Percentiles rank a stretch among this genome's conserved stretches.
Conservation (phyloP, 2,888 invertebrate genomes). For the Pheosia gnoma region DNA sequence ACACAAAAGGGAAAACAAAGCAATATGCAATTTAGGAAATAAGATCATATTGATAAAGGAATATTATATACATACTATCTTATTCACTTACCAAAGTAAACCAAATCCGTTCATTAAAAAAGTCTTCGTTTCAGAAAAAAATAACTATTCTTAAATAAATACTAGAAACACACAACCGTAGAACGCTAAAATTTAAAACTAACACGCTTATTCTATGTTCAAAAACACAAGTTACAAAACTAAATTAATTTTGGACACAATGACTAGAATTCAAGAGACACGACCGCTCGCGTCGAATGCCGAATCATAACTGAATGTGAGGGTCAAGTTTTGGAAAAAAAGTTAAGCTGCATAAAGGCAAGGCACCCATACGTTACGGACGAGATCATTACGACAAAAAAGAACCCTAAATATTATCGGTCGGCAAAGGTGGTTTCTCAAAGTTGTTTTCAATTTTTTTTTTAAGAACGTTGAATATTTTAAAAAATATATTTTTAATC, state of each 20-base stretch:
- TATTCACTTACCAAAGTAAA: constrained; percentile 72
- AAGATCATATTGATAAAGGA: neutral
- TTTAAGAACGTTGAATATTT: neutral
- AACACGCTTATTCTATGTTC: constrained; percentile 47
- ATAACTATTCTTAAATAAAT: constrained; percentile 28
- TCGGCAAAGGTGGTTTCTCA: constrained; percentile 63
- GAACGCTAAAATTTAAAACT: constrained; percentile 51
- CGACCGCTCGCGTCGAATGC: constrained; percentile 77
- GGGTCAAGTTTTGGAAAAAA: constrained; percentile 77
- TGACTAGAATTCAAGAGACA: constrained; percentile 77
- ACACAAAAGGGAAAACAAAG: neutral
- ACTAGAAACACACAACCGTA: constrained; percentile 49
- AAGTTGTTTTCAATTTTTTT: constrained; percentile 44
- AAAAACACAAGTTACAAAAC: constrained; percentile 50
- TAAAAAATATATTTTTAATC: neutral
- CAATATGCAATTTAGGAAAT: neutral
- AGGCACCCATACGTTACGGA: constrained; percentile 79
- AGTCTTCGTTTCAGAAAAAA: constrained; percentile 41
- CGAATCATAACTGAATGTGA: constrained; percentile 76
- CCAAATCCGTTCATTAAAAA: constrained; percentile 81
- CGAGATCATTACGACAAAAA: constrained; percentile 82
- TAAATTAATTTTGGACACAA: constrained; percentile 73
- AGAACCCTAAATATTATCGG: constrained; percentile 80
- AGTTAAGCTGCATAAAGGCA: constrained; percentile 59
- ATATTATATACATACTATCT: neutral